Evolutionary conservation across 2,888 invertebrate genomes (phyloP).

Genomic region (Trachelus troglodyta): DNA sequence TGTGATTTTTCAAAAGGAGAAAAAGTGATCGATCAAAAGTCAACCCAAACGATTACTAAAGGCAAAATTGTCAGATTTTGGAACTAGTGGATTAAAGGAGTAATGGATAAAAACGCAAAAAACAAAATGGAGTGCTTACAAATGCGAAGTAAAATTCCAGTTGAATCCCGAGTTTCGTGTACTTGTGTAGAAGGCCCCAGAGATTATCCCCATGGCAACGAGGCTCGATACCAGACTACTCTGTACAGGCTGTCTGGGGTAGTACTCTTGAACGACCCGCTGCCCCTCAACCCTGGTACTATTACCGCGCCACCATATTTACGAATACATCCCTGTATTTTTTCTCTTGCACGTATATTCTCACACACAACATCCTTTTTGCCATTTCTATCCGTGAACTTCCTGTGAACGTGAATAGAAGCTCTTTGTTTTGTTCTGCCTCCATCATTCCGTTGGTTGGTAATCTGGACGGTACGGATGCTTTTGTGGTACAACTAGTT

Average conservation of each 20-base stretch:
- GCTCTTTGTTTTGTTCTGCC: background rate
- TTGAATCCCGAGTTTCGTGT: background rate
- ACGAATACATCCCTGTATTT: background rate
- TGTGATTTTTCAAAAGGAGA: too few relatives aligned
- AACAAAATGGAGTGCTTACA: too few relatives aligned
- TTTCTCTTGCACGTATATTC: constrained; percentile 1
- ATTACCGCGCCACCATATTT: too few relatives aligned
- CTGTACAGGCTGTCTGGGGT: constrained; percentile 7
- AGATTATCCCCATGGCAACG: constrained; percentile 55
- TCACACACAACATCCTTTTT: background rate
- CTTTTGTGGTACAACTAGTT: too few relatives aligned
- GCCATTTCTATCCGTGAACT: background rate
- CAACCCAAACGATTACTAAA: too few relatives aligned
- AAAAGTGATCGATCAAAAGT: too few relatives aligned
- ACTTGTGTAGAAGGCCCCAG: constrained; percentile 12
- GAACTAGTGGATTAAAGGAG: too few relatives aligned
- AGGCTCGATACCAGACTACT: constrained; percentile 45
- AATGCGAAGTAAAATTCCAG: too few relatives aligned
- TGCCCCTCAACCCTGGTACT: background rate
- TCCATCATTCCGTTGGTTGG: too few relatives aligned
- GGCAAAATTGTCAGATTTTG: too few relatives aligned
- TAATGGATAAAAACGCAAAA: too few relatives aligned
- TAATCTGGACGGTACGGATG: too few relatives aligned
- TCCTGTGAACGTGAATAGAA: constrained; percentile 1
- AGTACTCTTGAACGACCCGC: constrained; percentile 19